These are phyloP conservation scores for Drosophila paulistorum DNA, from an alignment of 1,140 invertebrate species.

Conservation along the genomic window DNA sequence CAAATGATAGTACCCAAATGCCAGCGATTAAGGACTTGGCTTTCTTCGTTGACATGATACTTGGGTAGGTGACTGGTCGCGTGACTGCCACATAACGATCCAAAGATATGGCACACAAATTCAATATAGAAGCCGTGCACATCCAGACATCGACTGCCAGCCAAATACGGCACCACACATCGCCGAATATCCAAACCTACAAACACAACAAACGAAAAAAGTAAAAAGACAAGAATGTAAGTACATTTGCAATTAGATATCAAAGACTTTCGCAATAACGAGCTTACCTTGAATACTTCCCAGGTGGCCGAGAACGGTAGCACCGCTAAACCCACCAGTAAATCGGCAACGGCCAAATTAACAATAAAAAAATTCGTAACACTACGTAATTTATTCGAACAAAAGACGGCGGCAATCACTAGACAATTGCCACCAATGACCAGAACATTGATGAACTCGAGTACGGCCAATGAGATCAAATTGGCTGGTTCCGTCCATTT, in stretches of 20 bases:
- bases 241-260: not conserved
- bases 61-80: slow-evolving; percentile 95
- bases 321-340: slow-evolving; percentile 95
- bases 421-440: slow-evolving; percentile 95
- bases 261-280: no score
- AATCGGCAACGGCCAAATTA: slow-evolving; percentile 95
- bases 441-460: slow-evolving; percentile 92
- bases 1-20: slow-evolving; percentile 97
- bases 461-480: slow-evolving; percentile 89
- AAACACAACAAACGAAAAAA: slow-evolving; percentile 40
- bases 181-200: slow-evolving; percentile 96
- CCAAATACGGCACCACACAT: slow-evolving; percentile 96
- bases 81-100: slow-evolving; percentile 98
- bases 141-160: slow-evolving; percentile 97
- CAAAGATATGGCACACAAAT: slow-evolving; percentile 95
- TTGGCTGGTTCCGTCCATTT: slow-evolving; percentile 90
- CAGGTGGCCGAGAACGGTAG: slow-evolving; percentile 94
- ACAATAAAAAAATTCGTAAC: slow-evolving; percentile 98
- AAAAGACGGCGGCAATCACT: slow-evolving; percentile 95
- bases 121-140: slow-evolving; percentile 97
- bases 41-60: slow-evolving; percentile 94
- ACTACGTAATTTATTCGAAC: slow-evolving; percentile 92
- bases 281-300: slow-evolving; percentile 92
- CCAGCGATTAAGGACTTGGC: slow-evolving; percentile 94
- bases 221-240: not conserved